Evolutionary conservation across 2,797 vertebrate genomes (phyloP).

Genomic region (Myotis planiceps): DNA sequence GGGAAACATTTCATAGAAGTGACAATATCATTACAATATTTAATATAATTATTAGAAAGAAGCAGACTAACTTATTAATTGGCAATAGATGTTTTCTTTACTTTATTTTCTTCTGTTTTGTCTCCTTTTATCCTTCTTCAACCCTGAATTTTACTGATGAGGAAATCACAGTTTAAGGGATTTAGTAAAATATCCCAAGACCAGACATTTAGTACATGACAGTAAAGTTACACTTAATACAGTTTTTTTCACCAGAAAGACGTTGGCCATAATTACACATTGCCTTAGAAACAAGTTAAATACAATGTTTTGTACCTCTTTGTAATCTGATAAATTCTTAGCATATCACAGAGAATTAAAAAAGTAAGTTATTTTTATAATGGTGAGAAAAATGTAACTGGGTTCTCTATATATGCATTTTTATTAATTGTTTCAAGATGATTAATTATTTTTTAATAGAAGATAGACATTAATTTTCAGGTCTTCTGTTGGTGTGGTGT

Average conservation of each 20-base stretch:
- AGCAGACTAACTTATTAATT: not conserved
- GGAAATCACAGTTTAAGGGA: not conserved
- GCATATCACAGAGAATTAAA: not conserved
- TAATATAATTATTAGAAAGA: conserved; percentile 19
- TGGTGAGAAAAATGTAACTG: not conserved
- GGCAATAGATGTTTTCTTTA: not conserved
- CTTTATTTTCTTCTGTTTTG: not conserved
- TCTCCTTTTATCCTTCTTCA: conserved; percentile 1
- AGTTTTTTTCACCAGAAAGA: conserved; percentile 21
- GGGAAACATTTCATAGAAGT: not conserved
- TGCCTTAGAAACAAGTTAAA: conserved; percentile 28
- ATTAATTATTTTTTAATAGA: not conserved
- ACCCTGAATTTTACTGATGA: not conserved
- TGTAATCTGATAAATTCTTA: conserved; percentile 52
- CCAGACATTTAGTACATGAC: not conserved
- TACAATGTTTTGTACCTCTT: not conserved
- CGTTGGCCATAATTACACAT: not conserved
- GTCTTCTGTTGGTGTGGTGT: not conserved
- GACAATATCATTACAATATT: not conserved
- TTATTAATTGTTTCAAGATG: conserved; percentile 14
- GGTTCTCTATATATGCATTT: not conserved
- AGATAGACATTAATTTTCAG: not conserved
- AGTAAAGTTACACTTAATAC: not conserved
- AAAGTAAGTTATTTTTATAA: not conserved
- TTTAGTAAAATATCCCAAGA: not conserved